Evolutionary conservation across 2,797 vertebrate genomes (phyloP), one percentile per base, ranked within the genome.

Genomic region (Falco naumanni): DNA sequence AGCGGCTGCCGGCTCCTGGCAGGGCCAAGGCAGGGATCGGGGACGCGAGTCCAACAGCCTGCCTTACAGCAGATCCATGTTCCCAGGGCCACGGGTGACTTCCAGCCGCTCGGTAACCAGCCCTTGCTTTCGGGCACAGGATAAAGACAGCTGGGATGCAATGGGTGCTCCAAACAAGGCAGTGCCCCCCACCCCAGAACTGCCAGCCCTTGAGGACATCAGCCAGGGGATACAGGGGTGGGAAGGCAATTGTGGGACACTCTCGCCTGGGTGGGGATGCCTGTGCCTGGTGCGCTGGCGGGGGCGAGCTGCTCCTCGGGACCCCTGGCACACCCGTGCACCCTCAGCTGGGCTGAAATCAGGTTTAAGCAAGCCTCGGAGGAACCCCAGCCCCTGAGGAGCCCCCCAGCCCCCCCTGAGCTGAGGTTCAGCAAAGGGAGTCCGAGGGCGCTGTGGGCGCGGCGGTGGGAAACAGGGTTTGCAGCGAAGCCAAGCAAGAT

Each of bases 231-330:
- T 34, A 63, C 50, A 72, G 0, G 19, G 53, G 26, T 6, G 18
- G 80, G 17, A 53, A 13, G 25, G 13, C 51, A 29, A 31, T 1
- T 34, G 43, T 0, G 0, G 57, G 22, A 48, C 6, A 28, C 14
- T 13, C 21, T 63, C 3, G 6, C 15, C 9, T 15, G n/a, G 3
- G 8, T 26, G 31, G 22, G 24, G 24, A 74, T 39, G 57, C 68
- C 72, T 16, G n/a, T 20, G n/a, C 19, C 14, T 1, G 1, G 12
- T 0, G 2, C 37, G 45, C 26, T 0, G 0, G 37, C 1, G 2
- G 29, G 11, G 16, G 15, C 6, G 6, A 86, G 56, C 48, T 10
- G 11, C 1, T 10, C 11, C 34, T 39, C 5, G 8, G 68, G 24
- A 60, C 54, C 29, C 34, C 51, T 33, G 31, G 37, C 71, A 76